phyloP scores from a whole-genome alignment of 2,113 vertebrate species.

The Martes martes region DNA sequence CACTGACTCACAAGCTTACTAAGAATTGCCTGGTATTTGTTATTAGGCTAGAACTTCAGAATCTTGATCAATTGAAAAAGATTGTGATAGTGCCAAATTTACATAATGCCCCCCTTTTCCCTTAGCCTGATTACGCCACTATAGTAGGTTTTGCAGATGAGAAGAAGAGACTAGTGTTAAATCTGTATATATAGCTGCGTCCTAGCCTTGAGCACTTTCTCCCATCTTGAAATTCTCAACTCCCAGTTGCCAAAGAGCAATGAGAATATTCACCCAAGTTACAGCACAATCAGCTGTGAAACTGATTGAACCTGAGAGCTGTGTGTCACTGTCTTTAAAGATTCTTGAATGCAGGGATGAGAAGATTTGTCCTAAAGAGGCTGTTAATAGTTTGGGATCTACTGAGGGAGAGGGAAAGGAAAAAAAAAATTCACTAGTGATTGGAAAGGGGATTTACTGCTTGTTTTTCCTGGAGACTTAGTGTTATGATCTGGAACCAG shows the following conservation, averaged over 20 bases:
- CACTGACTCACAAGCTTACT: slow-evolving; percentile 49
- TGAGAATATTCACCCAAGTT: slow-evolving; percentile 27
- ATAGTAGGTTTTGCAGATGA: neutral
- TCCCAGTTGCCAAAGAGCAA: neutral
- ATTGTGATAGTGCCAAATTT: neutral
- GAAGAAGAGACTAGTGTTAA: neutral
- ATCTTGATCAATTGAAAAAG: slow-evolving; percentile 2
- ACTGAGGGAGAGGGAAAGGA: neutral
- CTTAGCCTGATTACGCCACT: neutral
- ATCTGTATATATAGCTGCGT: neutral
- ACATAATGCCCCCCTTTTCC: neutral
- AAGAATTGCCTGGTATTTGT: slow-evolving; percentile 30
- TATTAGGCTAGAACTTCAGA: neutral
- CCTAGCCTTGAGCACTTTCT: neutral
- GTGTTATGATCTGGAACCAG: neutral
- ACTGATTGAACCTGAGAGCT: neutral
- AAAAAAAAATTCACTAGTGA: neutral
- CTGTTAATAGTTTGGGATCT: neutral
- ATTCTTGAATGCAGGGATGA: neutral
- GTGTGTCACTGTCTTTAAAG: neutral
- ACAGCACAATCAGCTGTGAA: neutral
- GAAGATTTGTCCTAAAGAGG: neutral
- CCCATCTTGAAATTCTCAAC: slow-evolving; percentile 12
- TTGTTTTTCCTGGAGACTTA: neutral
- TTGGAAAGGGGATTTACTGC: neutral